Conservation (phyloP, 2,888 invertebrate genomes). For the Caenorhabditis becei region DNA sequence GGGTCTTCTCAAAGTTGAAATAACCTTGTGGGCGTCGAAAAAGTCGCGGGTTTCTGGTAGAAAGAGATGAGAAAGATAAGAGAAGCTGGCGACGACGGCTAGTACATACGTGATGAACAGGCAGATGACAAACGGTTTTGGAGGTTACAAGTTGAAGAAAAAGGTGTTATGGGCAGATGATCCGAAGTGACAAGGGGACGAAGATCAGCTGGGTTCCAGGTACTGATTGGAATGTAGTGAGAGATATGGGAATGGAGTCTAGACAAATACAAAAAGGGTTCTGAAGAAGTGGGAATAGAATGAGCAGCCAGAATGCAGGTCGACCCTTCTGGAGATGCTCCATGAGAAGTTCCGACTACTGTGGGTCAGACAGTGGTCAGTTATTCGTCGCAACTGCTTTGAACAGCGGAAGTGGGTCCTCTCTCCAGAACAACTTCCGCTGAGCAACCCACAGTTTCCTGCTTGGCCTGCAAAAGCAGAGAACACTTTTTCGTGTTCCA, state of each 20-base stretch:
- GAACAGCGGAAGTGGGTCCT: neutral
- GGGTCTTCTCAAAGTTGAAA: constrained; percentile 47
- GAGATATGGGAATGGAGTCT: too few relatives aligned
- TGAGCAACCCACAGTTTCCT: neutral
- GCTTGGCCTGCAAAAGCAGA: neutral
- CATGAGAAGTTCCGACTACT: too few relatives aligned
- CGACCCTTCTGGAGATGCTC: too few relatives aligned
- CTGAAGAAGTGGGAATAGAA: neutral
- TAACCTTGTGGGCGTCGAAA: constrained; percentile 60
- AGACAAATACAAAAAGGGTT: too few relatives aligned
- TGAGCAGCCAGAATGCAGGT: too few relatives aligned
- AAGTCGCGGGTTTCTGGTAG: constrained; percentile 49
- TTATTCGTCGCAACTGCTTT: neutral
- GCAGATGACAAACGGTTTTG: constrained; percentile 1
- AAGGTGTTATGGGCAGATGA: neutral
- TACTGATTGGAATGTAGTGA: too few relatives aligned
- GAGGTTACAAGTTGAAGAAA: constrained; percentile 5
- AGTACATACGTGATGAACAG: neutral
- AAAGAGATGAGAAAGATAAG: constrained; percentile 42
- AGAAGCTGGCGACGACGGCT: constrained; percentile 29
- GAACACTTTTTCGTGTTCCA: constrained; percentile 28
- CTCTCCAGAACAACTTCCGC: neutral
- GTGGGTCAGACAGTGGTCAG: too few relatives aligned
- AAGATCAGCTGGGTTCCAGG: neutral
- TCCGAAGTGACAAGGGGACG: neutral